Conservation (phyloP, 2,888 invertebrate genomes). For the Callosobruchus maculatus region DNA sequence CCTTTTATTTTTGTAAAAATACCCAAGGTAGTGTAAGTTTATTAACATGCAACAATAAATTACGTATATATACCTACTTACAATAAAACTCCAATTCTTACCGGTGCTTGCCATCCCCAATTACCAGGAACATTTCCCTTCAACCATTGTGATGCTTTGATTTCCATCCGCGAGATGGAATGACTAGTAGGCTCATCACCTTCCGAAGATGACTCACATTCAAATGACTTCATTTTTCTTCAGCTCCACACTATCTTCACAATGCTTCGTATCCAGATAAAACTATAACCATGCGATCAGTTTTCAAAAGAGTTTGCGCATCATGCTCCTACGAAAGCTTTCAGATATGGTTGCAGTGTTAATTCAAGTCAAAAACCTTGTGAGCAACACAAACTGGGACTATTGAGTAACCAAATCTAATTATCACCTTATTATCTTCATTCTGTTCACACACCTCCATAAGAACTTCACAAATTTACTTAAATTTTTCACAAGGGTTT, state of each 20-base stretch:
- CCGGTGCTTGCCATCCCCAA: conserved; percentile 48
- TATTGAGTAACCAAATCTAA: background rate
- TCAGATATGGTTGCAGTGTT: background rate
- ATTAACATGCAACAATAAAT: too few relatives aligned
- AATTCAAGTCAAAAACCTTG: background rate
- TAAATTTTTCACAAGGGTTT: background rate
- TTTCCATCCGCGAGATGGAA: conserved; percentile 46
- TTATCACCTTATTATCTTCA: background rate
- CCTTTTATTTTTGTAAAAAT: too few relatives aligned
- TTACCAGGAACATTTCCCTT: conserved; percentile 35
- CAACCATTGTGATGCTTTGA: conserved; percentile 46
- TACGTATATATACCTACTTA: too few relatives aligned
- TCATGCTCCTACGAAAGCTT: background rate
- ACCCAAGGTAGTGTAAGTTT: too few relatives aligned
- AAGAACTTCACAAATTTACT: background rate
- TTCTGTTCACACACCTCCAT: too few relatives aligned
- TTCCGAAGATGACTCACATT: conserved; percentile 49
- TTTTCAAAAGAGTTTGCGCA: background rate
- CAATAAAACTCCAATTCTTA: conserved; percentile 26
- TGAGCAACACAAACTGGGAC: background rate
- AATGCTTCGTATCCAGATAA: too few relatives aligned
- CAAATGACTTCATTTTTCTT: conserved; percentile 46
- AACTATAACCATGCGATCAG: too few relatives aligned
- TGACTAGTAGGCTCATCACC: conserved; percentile 47
- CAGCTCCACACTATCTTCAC: background rate